Evolutionary conservation across 2,113 vertebrate species (phyloP).

Genomic region (Plecotus auritus): DNA sequence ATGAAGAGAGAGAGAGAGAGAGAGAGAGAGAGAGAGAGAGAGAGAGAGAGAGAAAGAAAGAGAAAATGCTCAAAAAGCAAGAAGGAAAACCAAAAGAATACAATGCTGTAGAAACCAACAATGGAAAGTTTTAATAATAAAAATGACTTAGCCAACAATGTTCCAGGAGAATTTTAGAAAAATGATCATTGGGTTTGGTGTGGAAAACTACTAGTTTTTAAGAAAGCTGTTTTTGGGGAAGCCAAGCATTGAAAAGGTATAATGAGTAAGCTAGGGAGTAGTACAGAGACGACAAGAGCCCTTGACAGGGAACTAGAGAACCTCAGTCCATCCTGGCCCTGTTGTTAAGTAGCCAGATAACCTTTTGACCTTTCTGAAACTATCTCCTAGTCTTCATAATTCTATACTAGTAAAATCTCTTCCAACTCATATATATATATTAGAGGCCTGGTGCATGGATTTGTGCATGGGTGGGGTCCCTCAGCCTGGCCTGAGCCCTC

Average conservation of each 20-base stretch:
- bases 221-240: conserved; percentile 1
- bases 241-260: neutral
- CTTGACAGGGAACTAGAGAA: neutral
- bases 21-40: neutral
- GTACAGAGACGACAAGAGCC: neutral
- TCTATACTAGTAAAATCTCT: neutral
- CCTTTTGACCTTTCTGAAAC: neutral
- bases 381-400: neutral
- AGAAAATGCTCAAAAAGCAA: neutral
- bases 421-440: neutral
- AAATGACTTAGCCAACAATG: neutral
- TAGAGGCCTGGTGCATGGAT: no score
- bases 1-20: neutral
- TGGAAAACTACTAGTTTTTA: neutral
- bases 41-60: neutral
- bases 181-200: neutral
- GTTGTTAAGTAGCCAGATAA: neutral
- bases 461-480: no score
- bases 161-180: neutral
- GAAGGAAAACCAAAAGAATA: neutral
- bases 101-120: neutral
- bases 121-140: neutral
- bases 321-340: neutral
- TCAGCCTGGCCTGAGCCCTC: no score
- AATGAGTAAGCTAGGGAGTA: neutral